Evolutionary conservation across 2,888 invertebrate species (phyloP), one percentile per base, ranked within the genome.

Genomic region (Neoaliturus tenellus): DNA sequence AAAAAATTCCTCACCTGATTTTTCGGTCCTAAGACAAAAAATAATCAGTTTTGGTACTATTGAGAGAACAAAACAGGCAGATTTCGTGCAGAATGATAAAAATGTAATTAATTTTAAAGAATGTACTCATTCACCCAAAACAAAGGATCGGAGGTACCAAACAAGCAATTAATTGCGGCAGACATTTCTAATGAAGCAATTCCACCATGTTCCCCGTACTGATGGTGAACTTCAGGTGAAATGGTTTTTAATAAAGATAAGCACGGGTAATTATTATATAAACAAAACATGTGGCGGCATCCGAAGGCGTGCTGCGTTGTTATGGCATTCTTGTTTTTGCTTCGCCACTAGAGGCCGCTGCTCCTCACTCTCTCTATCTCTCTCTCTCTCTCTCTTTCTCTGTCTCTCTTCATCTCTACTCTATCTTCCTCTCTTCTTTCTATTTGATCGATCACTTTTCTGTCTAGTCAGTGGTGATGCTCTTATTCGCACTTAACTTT

Each of bases 301-400:
- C 62, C 31, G 62, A 2, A 8, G 62, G 31, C 5, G 51, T 23
- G 3, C 25, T 55, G 62, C 31, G 31, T 62, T 31, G 31, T 62
- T 62, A 62, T 62, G 62, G 31, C 62, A 62, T 62, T 62, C 62
- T 62, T 62, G 62, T 62, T 62, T 62, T 62, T 62, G 62, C 28
- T n/a, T n/a, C n/a, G 25, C 28, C 17, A 5, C 62, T 20, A 62
- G 62, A 62, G 62, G 62, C 28, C 62, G 62, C 28, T 62, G 28
- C 28, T 23, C 28, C 17, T 62, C 31, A 1, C 62, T 62, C 62
- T n/a, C 4, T 23, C 55, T 25, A 3, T 23, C 55, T 55, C 25
- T 23, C 55, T 6, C 55, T 12, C 3, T 55, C 55, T 20, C 25
- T 55, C 25, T 55, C 55, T 55, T 6, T 55, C 55, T 55, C 55